These are phyloP conservation scores for Cheiracanthium punctorium DNA, from an alignment of 2,888 invertebrate species.

Conservation along the genomic window DNA sequence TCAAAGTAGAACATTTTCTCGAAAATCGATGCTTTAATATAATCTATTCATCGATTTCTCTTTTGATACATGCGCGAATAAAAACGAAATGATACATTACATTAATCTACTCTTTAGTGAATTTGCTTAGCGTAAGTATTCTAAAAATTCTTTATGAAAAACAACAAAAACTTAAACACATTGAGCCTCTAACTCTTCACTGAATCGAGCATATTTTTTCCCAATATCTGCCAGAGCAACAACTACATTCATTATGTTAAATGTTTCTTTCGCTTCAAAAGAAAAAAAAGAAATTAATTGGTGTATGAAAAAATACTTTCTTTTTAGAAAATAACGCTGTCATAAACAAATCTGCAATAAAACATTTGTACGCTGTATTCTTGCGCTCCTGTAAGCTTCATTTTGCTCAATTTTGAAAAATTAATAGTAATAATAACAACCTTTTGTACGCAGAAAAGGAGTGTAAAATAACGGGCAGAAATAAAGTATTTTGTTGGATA, in stretches of 20 bases:
- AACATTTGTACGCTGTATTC: not conserved
- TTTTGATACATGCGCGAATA: no score
- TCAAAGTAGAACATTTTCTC: no score
- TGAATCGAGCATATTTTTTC: conserved; percentile 4
- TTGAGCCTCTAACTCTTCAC: no score
- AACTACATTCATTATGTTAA: not conserved
- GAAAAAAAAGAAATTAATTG: conserved; percentile 3
- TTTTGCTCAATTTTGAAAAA: conserved; percentile 3
- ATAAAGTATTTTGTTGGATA: not conserved
- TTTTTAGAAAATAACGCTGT: not conserved
- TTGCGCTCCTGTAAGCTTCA: not conserved
- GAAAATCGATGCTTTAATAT: no score
- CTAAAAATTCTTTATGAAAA: no score
- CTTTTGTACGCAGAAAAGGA: no score
- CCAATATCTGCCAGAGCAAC: not conserved
- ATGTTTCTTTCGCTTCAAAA: not conserved
- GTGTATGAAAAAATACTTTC: not conserved
- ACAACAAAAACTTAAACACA: no score
- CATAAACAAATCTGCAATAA: not conserved
- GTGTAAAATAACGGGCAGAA: not conserved
- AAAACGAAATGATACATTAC: no score
- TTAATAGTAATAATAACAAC: conserved; percentile 41
- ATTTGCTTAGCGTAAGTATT: no score
- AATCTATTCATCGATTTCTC: no score
- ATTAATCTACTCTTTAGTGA: no score